Evolutionary conservation across 2,797 vertebrate genomes (phyloP), one percentile per base, ranked within the genome.

Genomic region (Platalea minor): DNA sequence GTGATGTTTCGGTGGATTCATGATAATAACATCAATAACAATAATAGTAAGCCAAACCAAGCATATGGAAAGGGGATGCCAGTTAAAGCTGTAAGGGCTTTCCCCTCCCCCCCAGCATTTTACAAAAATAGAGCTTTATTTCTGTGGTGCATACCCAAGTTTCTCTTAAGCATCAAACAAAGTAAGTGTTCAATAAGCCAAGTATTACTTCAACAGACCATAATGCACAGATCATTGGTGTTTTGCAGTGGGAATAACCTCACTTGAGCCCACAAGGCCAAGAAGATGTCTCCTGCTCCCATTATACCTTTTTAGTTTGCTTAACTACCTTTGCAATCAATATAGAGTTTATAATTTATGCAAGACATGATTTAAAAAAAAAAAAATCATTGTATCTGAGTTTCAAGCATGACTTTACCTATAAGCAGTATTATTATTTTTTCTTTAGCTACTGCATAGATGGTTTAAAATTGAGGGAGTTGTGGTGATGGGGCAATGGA

Each of bases 261-360:
- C 86, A 41, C 31, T 48, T 92, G 72, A 96, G 93, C 72, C 93
- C 90, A 39, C 53, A 89, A 80, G 74, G n/a, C 54, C 91, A 54
- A 46, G 70, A 93, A 76, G 61, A 89, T 74, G 11, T 81, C 75
- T 95, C 29, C 46, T 92, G 14, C 45, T 93, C 54, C 82, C 35
- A 61, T 95, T 90, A 72, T 50, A 82, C 64, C 25, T 48, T 95
- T 89, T 95, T 64, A 54, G 33, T 87, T 95, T 87, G 37, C 64
- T 85, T 92, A 94, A 85, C 79, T 89, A 74, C 35, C 51, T 37
- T 95, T 80, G n/a, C 45, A 92, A 61, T 96, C 91, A 78, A 63
- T 90, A 53, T 9, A 78, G 54, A 70, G 39, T 85, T 90, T 90
- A 64, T 96, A 57, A 94, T 92, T 91, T 90, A 94, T 92, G 78